Evolutionary conservation across 2,888 invertebrate genomes (phyloP).

Genomic region (Drosophila nigricruria): DNA sequence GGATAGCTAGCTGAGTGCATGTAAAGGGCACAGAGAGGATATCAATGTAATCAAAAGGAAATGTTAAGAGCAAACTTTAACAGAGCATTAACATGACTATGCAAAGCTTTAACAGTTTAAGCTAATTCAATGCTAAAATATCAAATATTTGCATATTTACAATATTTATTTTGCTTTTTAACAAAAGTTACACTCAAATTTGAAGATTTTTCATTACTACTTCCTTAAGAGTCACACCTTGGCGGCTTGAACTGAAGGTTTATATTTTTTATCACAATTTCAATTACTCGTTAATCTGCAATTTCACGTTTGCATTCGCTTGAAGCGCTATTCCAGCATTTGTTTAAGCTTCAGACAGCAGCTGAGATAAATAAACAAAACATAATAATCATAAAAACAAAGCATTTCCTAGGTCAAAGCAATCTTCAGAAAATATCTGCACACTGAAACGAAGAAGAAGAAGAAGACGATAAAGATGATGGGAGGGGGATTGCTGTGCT

Average conservation of each 20-base stretch:
- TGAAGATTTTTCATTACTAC: constrained; percentile 4
- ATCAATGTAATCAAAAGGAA: neutral
- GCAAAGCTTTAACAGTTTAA: neutral
- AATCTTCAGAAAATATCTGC: constrained; percentile 50
- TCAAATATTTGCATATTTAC: neutral
- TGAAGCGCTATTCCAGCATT: constrained; percentile 12
- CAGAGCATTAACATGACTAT: neutral
- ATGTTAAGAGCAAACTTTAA: neutral
- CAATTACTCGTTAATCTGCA: constrained; percentile 43
- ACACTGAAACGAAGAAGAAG: constrained; percentile 3
- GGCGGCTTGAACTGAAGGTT: constrained; percentile 20
- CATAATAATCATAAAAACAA: constrained; percentile 38
- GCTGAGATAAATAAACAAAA: constrained; percentile 28
- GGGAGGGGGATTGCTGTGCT: neutral
- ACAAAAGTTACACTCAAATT: neutral
- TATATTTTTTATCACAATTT: constrained; percentile 33
- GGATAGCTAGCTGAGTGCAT: neutral
- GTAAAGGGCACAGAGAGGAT: neutral
- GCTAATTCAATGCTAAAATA: neutral
- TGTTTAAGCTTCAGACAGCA: constrained; percentile 18
- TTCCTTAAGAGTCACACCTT: constrained; percentile 27
- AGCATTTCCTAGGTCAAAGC: constrained; percentile 55
- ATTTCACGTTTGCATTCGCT: constrained; percentile 8
- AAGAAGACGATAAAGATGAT: neutral
- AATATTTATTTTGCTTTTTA: neutral